Evolutionary conservation across 2,797 vertebrate genomes (phyloP).

Genomic region (Gymnothorax javanicus): DNA sequence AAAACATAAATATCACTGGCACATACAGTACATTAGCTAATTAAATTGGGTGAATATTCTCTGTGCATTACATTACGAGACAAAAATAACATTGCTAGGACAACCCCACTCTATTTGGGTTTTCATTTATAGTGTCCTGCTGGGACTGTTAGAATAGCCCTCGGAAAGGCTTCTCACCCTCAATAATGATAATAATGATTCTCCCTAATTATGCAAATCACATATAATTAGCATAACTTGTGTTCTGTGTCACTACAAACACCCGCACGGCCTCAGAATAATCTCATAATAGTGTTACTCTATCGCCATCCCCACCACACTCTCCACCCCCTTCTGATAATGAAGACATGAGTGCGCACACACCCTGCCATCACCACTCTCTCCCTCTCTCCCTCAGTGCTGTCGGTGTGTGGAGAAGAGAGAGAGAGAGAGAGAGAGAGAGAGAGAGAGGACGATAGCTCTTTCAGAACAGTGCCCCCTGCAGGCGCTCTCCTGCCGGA

Average conservation of each 20-base stretch:
- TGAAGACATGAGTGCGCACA: slow-evolving; percentile 26
- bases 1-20: slow-evolving; percentile 78
- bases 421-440: no score
- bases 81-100: slow-evolving; percentile 57
- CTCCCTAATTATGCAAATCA: slow-evolving; percentile 72
- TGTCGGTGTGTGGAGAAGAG: neutral
- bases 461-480: slow-evolving; percentile 49
- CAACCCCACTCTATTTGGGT: slow-evolving; percentile 60
- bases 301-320: neutral
- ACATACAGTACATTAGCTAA: slow-evolving; percentile 71
- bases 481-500: slow-evolving; percentile 16
- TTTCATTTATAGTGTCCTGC: slow-evolving; percentile 67
- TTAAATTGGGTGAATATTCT: slow-evolving; percentile 71
- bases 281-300: slow-evolving; percentile 50
- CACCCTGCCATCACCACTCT: slow-evolving; percentile 23
- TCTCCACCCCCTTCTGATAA: slow-evolving; percentile 28
- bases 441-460: slow-evolving; percentile 45
- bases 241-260: slow-evolving; percentile 52
- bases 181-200: slow-evolving; percentile 76
- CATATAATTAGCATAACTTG: slow-evolving; percentile 69
- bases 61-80: slow-evolving; percentile 64
- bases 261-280: slow-evolving; percentile 58
- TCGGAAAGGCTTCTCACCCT: slow-evolving; percentile 67
- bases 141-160: slow-evolving; percentile 77
- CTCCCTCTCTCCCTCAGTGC: slow-evolving; percentile 32